Evolutionary conservation across 92 coral and sea anemone species (phyloP), one percentile per base, ranked within the genome.

Genomic region (Siderastrea siderea): DNA sequence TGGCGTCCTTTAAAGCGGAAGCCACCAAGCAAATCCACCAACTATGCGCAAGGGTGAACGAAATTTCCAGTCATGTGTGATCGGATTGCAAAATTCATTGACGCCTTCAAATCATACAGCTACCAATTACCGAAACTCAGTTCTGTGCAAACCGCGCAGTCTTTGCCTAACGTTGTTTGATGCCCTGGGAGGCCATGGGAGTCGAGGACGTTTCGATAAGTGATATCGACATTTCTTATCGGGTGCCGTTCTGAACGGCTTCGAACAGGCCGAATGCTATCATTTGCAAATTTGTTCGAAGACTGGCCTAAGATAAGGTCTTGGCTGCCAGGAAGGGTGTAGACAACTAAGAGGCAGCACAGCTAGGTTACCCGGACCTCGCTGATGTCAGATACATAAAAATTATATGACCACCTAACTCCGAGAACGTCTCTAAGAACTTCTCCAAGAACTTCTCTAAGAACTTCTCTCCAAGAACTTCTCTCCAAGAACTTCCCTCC

Each of bases 141-240:
- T 13, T 52, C 85, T 15, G 59, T 65, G 14, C 71, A 68, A 65
- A 80, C 85, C 13, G 74, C 71, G 38, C 43, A 63, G 47, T 13
- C 26, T 64, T 26, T 80, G 75, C 62, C 48, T 79, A 38, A 59
- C 47, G 75, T 44, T 80, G 43, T 80, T 80, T 64, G 38, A 26
- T 26, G 38, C 38, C 38, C 38, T 26, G 38, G 38, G 46, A 52
- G 52, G 85, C 85, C 14, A 13, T 80, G 73, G 85, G 85, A 54
- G 85, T 80, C 51, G 62, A 59, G 46, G 57, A 85, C 58, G 66
- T 79, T 15, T 53, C 90, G 4, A 10, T 87, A 44, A 57, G 47
- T 59, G 90, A 87, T 17, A 79, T 87, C 49, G 86, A 87, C 71
- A 79, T 79, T n/a, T 86, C 71, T 5, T 86, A 87, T 69, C 86